phyloP scores from a whole-genome alignment of 1,140 invertebrate genomes.

The Dendroctonus valens region DNA sequence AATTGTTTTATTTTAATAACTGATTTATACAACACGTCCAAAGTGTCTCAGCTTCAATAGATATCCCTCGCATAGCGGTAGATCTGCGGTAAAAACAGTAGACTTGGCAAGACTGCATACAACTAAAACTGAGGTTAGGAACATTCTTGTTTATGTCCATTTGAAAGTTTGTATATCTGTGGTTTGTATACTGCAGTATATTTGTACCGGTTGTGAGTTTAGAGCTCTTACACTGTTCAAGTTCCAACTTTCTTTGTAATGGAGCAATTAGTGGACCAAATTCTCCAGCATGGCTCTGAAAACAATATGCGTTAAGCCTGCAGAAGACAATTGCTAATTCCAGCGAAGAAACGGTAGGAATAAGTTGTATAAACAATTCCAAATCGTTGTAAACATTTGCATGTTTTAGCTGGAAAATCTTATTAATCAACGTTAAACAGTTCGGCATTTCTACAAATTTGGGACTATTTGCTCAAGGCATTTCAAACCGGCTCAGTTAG shows the following conservation, averaged over 20 bases:
- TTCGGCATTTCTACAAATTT: slow-evolving; percentile 47
- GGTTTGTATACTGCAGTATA: too few relatives aligned
- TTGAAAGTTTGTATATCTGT: too few relatives aligned
- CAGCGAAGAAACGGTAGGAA: not conserved
- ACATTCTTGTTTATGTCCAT: too few relatives aligned
- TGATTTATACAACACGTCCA: too few relatives aligned
- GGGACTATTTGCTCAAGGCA: slow-evolving; percentile 51
- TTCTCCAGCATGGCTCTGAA: slow-evolving; percentile 1
- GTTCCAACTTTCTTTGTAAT: not conserved
- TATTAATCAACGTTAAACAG: slow-evolving; percentile 41
- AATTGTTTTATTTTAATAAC: too few relatives aligned
- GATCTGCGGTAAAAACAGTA: too few relatives aligned
- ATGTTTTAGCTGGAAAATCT: slow-evolving; percentile 45
- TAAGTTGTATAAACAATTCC: not conserved
- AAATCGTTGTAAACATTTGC: not conserved
- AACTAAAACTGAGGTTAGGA: too few relatives aligned
- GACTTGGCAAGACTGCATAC: too few relatives aligned
- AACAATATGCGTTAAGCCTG: not conserved
- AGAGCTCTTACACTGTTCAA: too few relatives aligned
- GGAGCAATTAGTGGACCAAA: slow-evolving; percentile 1
- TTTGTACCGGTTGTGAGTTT: too few relatives aligned
- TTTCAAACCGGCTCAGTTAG: slow-evolving; percentile 43
- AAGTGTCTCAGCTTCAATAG: too few relatives aligned
- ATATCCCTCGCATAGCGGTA: too few relatives aligned
- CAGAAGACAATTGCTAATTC: not conserved